phyloP scores from a whole-genome alignment of 2,888 invertebrate species.

The Idaea biselata region DNA sequence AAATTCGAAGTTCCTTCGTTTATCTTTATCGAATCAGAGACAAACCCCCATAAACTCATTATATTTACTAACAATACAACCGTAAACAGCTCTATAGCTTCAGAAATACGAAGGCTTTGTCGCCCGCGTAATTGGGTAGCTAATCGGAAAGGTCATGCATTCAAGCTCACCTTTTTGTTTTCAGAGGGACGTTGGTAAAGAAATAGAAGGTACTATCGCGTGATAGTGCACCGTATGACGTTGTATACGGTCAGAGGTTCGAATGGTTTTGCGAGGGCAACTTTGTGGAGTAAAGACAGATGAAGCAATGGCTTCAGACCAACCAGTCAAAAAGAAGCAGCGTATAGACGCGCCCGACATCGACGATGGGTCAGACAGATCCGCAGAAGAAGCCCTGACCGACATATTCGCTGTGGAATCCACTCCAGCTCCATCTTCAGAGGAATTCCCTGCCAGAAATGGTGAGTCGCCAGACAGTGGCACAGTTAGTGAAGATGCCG shows the following conservation, averaged over 20 bases:
- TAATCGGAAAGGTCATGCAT: conserved; percentile 77
- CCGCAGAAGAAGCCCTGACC: conserved; percentile 72
- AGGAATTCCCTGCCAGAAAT: conserved; percentile 63
- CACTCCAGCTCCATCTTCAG: conserved; percentile 65
- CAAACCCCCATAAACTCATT: conserved; percentile 20
- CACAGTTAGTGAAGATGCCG: conserved; percentile 75
- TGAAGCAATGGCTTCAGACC: conserved; percentile 87
- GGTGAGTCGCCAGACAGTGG: conserved; percentile 76
- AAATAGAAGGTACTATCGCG: conserved; percentile 35
- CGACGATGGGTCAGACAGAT: conserved; percentile 77
- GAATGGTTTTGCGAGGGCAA: conserved; percentile 84
- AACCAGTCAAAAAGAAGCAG: conserved; percentile 92
- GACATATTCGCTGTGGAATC: conserved; percentile 67
- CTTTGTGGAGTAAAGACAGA: conserved; percentile 76
- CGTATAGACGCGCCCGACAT: conserved; percentile 84
- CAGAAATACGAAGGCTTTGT: conserved; percentile 65
- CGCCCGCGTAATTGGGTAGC: conserved; percentile 80
- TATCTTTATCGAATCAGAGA: conserved; percentile 30
- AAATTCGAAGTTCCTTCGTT: conserved; percentile 30
- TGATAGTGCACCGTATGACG: conserved; percentile 23
- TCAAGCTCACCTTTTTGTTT: conserved; percentile 67
- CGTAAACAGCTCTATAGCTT: conserved; percentile 23
- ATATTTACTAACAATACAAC: conserved; percentile 17
- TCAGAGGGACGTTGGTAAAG: conserved; percentile 53
- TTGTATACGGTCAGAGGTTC: conserved; percentile 24